Base-by-base conservation (phyloP, 2,888 invertebrate species). In the Cerastis rubricosa region DNA sequence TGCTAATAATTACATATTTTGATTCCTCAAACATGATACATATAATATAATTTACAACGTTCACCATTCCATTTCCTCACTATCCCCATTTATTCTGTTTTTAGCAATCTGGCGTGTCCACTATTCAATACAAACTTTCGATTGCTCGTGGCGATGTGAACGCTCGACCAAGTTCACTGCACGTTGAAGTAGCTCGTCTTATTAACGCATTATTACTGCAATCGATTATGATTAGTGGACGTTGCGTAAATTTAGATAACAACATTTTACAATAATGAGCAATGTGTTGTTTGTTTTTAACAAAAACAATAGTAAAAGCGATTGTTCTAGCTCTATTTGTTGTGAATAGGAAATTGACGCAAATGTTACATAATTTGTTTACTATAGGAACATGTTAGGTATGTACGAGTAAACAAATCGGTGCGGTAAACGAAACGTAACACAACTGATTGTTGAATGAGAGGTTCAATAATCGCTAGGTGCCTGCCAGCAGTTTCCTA, bases 141-240 rank as follows among this genome's bases (percentile, higher is more conserved):
- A 84, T 80, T 77, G 65, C 71, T 76, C 54, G 61, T 35, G 68
- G 71, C 49, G 75, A 86, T 78, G 91, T 88, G 88, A 89, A 89
- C 85, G 90, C 57, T 84, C 89, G 84, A 65, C 73, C 84, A 85
- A 89, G 91, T 91, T 91, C 91, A 92, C 61, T 88, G 86, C 71
- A 76, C 83, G 83, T 45, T 54, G 29, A 25, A 80, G 84, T 80
- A 79, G 69, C 29, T 66, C 70, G 66, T 71, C 66, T 80, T 45
- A 74, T 71, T 79, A 77, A 68, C 49, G 35, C 54, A 57, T 40
- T 25, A 47, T 63, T 74, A 40, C 74, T 45, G 64, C n/a, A 76
- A 66, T 74, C 61, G 69, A 77, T 66, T 74, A 64, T 54, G 47
- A 68, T 76, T 35, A 68, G 29, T 66, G 45, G 43, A 71, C 40